Evolutionary conservation across 1,140 invertebrate genomes (phyloP), one percentile per base, ranked within the genome.

Genomic region (Saccostrea cuccullata): DNA sequence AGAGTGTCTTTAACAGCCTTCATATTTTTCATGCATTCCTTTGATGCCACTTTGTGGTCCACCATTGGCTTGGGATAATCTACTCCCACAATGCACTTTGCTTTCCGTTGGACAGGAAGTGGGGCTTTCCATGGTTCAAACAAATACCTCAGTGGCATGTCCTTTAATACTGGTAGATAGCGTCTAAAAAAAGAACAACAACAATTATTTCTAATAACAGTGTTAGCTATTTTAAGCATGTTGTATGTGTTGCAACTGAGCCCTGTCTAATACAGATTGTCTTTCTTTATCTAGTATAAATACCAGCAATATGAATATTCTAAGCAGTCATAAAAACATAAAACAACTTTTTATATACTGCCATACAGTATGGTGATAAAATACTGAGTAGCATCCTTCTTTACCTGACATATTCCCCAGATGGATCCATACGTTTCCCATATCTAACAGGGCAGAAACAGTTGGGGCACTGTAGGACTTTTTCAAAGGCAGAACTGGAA

Each of bases 401-500:
- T 58, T 94, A 96, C 96, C 96, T 96, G 73, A 97, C 96, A 93
- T 97, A 97, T 86, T 96, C 95, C 30, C 97, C 97, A 82, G 95
- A 95, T 12, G 97, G 97, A 94, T 97, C 97, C 67, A 97, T 95
- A n/a, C 96, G 95, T 88, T 96, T 96, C 0, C 97, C 97, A 90
- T 97, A 96, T 4, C 96, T 95, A 56, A 97, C 96, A 0, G 97
- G 97, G 90, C 96, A 96, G 70, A 96, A 96, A 93, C 97, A 97
- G 90, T 90, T 96, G 93, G 89, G 96, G 87, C 94, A 95, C 73
- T 94, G 93, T 0, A 95, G 91, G 94, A 87, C 96, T 96, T 94
- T 97, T 96, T 92, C 97, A 94, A 97, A 97, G 11, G 97, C 97
- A 55, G 96, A 97, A 40, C 96, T 96, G 9, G 97, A 97, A 6